A percentile compares a stretch with the other conserved stretches of the same genome.
phyloP scores from a whole-genome alignment of 2,797 vertebrate genomes.

The Cyclura pinguis region DNA sequence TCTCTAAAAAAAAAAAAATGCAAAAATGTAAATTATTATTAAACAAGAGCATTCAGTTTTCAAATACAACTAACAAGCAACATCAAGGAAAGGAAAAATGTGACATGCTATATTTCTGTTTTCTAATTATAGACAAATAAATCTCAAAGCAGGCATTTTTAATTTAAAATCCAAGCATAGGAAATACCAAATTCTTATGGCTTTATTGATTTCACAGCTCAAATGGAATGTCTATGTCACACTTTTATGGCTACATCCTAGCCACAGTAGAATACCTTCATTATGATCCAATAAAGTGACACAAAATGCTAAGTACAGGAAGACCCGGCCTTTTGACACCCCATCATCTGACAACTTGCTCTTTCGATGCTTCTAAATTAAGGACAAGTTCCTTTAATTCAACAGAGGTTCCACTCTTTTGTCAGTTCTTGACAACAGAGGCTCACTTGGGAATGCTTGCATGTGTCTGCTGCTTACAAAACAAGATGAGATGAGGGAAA shows the following conservation, averaged over 20 bases:
- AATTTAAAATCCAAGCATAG: background rate
- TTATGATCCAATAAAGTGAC: background rate
- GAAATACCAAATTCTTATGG: background rate
- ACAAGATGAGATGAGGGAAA: too few relatives aligned
- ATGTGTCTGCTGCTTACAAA: too few relatives aligned
- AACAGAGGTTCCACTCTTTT: too few relatives aligned
- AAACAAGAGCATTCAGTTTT: background rate
- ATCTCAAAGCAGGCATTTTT: background rate
- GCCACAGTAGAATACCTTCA: background rate
- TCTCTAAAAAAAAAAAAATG: conserved; percentile 71
- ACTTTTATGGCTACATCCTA: background rate
- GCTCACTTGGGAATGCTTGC: too few relatives aligned
- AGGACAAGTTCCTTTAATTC: too few relatives aligned
- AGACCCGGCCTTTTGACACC: too few relatives aligned
- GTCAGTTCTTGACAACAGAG: too few relatives aligned
- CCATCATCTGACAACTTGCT: too few relatives aligned
- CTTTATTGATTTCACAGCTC: background rate
- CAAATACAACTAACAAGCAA: background rate
- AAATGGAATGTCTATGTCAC: background rate
- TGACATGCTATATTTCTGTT: background rate
- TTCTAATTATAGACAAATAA: background rate
- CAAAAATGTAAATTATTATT: background rate
- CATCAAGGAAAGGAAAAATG: background rate
- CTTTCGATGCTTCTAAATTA: too few relatives aligned
- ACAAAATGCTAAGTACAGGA: background rate